Conservation (phyloP, 2,888 invertebrate species). For the Mythimna vitellina region DNA sequence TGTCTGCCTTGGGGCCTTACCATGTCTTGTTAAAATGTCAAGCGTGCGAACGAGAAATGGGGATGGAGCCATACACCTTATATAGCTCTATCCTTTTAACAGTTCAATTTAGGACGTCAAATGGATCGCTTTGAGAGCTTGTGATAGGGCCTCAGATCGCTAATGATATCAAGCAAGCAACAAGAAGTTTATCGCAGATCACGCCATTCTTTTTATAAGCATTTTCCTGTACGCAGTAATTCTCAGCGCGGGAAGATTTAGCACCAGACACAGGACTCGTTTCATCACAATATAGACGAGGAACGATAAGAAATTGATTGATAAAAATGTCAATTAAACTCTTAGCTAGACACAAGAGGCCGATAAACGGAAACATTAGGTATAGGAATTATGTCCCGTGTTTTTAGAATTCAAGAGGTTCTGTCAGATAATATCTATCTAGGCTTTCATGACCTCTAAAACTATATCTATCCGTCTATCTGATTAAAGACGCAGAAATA, state of each 20-base stretch:
- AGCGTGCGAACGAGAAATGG: too few species aligned
- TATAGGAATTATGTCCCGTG: not conserved
- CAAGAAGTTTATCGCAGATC: not conserved
- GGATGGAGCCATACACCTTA: too few species aligned
- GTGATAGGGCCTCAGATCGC: too few species aligned
- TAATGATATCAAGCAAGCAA: not conserved
- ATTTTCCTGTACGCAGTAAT: not conserved
- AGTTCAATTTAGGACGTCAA: too few species aligned
- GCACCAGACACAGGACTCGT: not conserved
- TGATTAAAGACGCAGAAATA: not conserved
- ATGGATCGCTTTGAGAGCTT: too few species aligned
- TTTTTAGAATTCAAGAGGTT: constrained; percentile 5
- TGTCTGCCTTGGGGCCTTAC: too few species aligned
- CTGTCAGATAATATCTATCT: constrained; percentile 16
- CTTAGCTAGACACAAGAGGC: not conserved
- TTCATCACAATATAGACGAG: not conserved
- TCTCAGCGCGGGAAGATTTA: not conserved
- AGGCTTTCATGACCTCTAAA: constrained; percentile 23
- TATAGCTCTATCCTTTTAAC: too few species aligned
- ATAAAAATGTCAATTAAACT: constrained; percentile 13
- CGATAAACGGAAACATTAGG: not conserved
- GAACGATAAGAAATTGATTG: constrained; percentile 11
- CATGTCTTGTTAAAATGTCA: too few species aligned
- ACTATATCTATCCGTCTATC: not conserved
- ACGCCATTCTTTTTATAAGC: not conserved